Evolutionary conservation across 2,797 vertebrate genomes (phyloP), one percentile per base, ranked within the genome.

Genomic region (Sebastiscus tertius): DNA sequence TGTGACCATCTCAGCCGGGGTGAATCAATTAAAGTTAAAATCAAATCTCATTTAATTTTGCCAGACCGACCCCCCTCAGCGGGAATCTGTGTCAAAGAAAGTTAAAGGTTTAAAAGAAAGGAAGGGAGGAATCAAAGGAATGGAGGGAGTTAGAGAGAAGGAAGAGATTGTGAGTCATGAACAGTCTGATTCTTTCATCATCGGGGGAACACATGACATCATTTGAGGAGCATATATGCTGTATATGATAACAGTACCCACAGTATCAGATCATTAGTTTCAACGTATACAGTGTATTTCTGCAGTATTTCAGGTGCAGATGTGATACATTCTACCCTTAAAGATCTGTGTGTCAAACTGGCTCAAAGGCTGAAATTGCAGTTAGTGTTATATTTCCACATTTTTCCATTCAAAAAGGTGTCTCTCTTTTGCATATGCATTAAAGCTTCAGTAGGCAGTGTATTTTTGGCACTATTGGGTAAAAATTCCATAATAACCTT

Each of bases 1-100:
- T 70, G 86, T 82, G 85, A 89, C 88, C 77, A 66, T 81, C 85
- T 54, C 85, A 80, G 84, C 83, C 4, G 18, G 72, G 56, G 68
- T 68, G 61, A 91, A 93, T 94, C 93, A 90, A 93, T 94, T 89
- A 60, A 83, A 90, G 85, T 85, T 81, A 79, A 87, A 90, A 92
- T 90, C 79, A 90, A 91, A 93, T 91, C 87, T 80, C 78, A 81
- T 90, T 87, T 89, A 59, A 87, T 92, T 89, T 90, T 60, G 70
- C 75, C 62, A 7, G 55, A 54, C 69, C 3, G 18, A 58, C 42
- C 60, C 56, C 67, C 66, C 61, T 69, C 69, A 63, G 64, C 31
- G 62, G 69, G 67, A 65, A 49, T 78, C 56, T 61, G 22, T 78
- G 58, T 81, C 26, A 27, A 56, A 77, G 42, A 75, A 88, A 79